Conservation (phyloP, 2,797 vertebrate genomes). For the Acrocephalus scirpaceus region DNA sequence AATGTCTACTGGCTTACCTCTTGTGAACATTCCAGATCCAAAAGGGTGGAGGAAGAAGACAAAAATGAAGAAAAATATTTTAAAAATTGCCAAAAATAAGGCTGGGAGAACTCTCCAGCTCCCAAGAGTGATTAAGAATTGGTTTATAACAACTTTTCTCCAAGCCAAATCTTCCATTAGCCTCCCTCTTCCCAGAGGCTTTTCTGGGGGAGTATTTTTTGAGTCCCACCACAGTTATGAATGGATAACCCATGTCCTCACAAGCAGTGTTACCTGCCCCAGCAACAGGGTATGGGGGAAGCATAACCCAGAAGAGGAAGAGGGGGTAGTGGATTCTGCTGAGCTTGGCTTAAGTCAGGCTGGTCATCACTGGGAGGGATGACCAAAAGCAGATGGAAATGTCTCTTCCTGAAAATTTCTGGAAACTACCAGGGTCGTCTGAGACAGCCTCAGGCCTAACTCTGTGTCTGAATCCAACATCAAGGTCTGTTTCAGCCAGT, state of each 20-base stretch:
- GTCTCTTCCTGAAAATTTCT: not conserved
- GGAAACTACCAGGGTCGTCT: not conserved
- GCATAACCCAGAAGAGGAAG: not conserved
- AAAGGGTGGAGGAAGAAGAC: not conserved
- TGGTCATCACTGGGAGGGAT: not conserved
- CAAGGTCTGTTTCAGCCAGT: not conserved
- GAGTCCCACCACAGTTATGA: not conserved
- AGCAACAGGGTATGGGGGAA: not conserved
- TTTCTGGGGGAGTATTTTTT: not conserved
- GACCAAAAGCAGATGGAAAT: not conserved
- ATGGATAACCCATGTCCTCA: fast-evolving
- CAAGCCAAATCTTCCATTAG: not conserved
- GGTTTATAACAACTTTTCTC: not conserved
- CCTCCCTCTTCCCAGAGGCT: not conserved
- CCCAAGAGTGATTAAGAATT: not conserved
- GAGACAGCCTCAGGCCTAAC: not conserved
- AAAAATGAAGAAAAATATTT: not conserved
- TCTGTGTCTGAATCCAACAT: not conserved
- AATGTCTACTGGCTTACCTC: not conserved
- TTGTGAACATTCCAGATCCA: not conserved
- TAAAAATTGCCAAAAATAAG: not conserved
- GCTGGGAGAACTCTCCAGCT: not conserved
- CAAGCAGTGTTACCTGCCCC: not conserved
- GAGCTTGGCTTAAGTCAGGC: not conserved
- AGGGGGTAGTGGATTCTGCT: not conserved